Evolutionary conservation across 2,888 invertebrate genomes (phyloP), one percentile per base, ranked within the genome.

Genomic region (Theretra japonica): DNA sequence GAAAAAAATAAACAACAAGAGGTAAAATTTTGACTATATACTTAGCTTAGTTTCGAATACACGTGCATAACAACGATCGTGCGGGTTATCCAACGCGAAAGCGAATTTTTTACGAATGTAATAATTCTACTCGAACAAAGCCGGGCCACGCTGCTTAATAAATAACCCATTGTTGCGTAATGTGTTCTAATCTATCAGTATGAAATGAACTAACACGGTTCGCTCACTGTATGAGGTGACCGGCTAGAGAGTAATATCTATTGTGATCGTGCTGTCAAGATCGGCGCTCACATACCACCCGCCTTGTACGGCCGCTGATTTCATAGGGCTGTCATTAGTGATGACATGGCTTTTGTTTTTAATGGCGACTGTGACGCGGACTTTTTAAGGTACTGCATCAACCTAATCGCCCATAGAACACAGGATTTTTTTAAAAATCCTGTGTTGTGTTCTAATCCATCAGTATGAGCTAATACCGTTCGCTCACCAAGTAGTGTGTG

Each of bases 231-330:
- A 15, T 41, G 15, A 3, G 15, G 28, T 41, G 3, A 41, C 3
- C 41, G 84, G 4, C 83, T 85, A 77, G 78, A 83, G 56, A 65
- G 80, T 77, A 79, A 83, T 83, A 81, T 89, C 87, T 88, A 90
- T 89, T 86, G 85, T 86, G 80, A 83, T 82, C 82, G 73, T 70
- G 74, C 82, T 83, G 80, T 86, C 84, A 88, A 86, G 80, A 82
- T 80, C 74, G 77, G 77, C 80, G 78, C 77, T 75, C 80, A 79
- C 79, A 84, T 83, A 82, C 79, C 78, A 72, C 75, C 75, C 62
- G 74, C 83, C 82, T 77, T 84, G 79, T 84, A 80, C n/a, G 80
- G 82, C 73, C 72, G 72, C 73, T 72, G 72, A 74, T 74, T 71
- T 72, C 65, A 71, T 68, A 83, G 82, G 80, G 81, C 70, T 84